phyloP scores from a whole-genome alignment of 2,888 invertebrate species.

The Imbricaverruca yamaguchii region DNA sequence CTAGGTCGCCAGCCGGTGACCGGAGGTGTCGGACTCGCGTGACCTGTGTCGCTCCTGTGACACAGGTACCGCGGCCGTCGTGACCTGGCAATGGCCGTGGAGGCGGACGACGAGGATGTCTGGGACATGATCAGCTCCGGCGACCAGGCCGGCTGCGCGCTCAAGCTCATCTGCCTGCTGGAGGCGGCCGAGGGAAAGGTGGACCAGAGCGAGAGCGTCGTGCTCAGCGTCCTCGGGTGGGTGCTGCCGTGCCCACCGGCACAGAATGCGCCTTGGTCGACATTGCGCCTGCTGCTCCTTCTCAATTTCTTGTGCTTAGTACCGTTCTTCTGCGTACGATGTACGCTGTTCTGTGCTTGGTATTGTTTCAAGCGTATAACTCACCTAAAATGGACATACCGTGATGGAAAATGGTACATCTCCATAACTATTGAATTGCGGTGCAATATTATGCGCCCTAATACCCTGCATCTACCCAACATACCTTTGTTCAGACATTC shows the following conservation, averaged over 20 bases:
- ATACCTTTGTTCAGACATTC: too few species aligned
- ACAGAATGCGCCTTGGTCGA: too few species aligned
- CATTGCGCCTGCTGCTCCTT: too few species aligned
- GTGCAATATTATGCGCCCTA: too few species aligned
- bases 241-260: neutral
- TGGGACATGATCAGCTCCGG: constrained; percentile 3
- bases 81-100: neutral
- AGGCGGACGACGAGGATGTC: neutral
- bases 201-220: neutral
- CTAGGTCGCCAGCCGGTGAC: neutral
- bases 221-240: neutral
- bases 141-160: constrained; percentile 14
- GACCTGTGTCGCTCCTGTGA: neutral
- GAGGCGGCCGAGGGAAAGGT: neutral
- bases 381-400: too few species aligned
- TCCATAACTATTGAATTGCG: too few species aligned
- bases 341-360: too few species aligned
- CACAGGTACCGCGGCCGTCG: neutral
- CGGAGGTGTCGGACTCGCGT: neutral
- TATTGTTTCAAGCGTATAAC: too few species aligned
- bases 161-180: constrained; percentile 11
- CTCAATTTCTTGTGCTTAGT: too few species aligned
- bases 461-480: too few species aligned
- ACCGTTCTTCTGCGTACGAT: too few species aligned
- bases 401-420: too few species aligned